Evolutionary conservation across 2,888 invertebrate species (phyloP).

Genomic region (Morpho deidamia): DNA sequence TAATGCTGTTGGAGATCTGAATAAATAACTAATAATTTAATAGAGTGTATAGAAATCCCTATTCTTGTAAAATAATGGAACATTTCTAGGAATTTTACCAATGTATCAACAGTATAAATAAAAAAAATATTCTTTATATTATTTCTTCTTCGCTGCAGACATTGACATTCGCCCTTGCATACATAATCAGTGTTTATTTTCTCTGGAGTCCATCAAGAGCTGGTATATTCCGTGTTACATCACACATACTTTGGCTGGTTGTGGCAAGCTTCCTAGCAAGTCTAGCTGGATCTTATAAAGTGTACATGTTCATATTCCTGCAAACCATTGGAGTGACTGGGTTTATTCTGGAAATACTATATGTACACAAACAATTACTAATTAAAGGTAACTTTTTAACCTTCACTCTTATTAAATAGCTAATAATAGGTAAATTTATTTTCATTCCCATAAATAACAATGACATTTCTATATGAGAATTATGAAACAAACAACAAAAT

Average conservation of each 20-base stretch:
- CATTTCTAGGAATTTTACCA: too few species aligned
- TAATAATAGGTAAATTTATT: neutral
- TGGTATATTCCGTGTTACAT: constrained; percentile 81
- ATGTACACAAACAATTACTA: constrained; percentile 72
- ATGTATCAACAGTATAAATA: too few species aligned
- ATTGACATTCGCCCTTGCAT: constrained; percentile 81
- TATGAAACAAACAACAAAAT: too few species aligned
- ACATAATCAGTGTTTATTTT: constrained; percentile 83
- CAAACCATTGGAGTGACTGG: constrained; percentile 83
- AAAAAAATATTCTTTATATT: neutral
- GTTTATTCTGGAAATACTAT: constrained; percentile 79
- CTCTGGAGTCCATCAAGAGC: constrained; percentile 87
- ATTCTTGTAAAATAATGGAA: too few species aligned
- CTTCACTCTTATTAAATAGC: neutral
- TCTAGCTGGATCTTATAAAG: constrained; percentile 85
- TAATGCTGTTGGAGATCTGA: too few species aligned
- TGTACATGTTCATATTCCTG: constrained; percentile 84
- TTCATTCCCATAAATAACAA: neutral
- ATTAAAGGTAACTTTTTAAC: constrained; percentile 49
- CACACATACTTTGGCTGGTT: constrained; percentile 86
- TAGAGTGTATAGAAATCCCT: too few species aligned
- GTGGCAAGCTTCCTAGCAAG: constrained; percentile 87
- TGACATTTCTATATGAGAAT: too few species aligned
- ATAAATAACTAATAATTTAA: too few species aligned
- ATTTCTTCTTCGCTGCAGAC: constrained; percentile 80